A percentile compares a stretch with the other conserved stretches of the same genome.
Evolutionary conservation across 2,888 invertebrate genomes (phyloP).

Genomic region (Elmis aenea): DNA sequence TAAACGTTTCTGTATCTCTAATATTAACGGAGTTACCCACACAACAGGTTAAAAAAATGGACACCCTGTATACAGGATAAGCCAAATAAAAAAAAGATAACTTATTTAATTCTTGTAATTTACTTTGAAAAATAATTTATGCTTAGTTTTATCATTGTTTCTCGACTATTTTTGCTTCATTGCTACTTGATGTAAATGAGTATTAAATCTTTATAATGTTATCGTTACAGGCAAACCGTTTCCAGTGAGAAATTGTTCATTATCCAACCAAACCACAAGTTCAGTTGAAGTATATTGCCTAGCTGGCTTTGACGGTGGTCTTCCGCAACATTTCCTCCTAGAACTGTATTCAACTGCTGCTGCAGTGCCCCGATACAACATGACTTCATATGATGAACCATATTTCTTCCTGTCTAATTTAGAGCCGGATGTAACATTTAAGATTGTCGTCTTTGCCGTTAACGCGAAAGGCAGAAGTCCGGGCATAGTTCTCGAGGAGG

Average conservation of each 20-base stretch:
- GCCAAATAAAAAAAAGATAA: too few relatives aligned
- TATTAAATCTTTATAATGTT: too few relatives aligned
- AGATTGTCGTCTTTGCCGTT: constrained; percentile 70
- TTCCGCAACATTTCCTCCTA: constrained; percentile 79
- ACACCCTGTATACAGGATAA: too few relatives aligned
- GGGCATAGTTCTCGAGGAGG: constrained; percentile 66
- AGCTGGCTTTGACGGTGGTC: constrained; percentile 82
- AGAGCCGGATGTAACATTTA: constrained; percentile 73
- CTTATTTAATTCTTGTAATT: too few relatives aligned
- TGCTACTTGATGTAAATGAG: too few relatives aligned
- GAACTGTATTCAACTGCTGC: constrained; percentile 61
- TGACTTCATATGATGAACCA: constrained; percentile 62
- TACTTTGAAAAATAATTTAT: too few relatives aligned
- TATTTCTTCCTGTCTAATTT: constrained; percentile 72
- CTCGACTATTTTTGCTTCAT: too few relatives aligned
- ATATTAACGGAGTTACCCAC: too few relatives aligned
- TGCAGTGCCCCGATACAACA: constrained; percentile 53
- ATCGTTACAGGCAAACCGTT: constrained; percentile 81
- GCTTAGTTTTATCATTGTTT: too few relatives aligned
- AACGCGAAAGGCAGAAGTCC: constrained; percentile 79
- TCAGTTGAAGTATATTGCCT: constrained; percentile 74
- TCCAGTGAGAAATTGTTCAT: constrained; percentile 77
- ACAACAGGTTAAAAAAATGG: too few relatives aligned
- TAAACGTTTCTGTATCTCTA: too few relatives aligned
- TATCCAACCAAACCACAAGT: constrained; percentile 79